These are phyloP conservation scores for Anoncus sp. DNA, from an alignment of 2,888 invertebrate genomes.

Conservation along the genomic window DNA sequence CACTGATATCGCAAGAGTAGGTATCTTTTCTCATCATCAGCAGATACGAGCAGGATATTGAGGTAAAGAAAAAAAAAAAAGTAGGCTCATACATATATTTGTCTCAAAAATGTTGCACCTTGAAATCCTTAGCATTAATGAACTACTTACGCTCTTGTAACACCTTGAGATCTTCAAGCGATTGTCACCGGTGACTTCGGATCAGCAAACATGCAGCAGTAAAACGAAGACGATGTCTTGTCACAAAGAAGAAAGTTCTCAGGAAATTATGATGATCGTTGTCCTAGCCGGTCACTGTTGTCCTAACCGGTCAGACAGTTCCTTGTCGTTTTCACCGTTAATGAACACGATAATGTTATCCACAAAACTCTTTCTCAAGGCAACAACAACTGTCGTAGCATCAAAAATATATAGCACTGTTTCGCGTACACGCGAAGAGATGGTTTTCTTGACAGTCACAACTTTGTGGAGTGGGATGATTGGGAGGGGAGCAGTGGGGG, in stretches of 20 bases:
- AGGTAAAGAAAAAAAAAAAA: too few species aligned
- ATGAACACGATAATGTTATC: slow-evolving; percentile 7
- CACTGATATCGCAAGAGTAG: background rate
- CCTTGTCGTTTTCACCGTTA: background rate
- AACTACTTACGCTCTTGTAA: slow-evolving; percentile 42
- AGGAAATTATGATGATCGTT: background rate
- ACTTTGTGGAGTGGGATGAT: too few species aligned
- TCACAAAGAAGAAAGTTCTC: background rate
- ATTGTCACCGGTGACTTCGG: background rate
- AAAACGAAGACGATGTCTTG: background rate
- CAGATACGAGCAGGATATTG: background rate
- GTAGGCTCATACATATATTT: background rate
- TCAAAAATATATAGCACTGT: slow-evolving; percentile 73
- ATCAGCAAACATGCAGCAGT: background rate
- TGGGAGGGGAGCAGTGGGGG: too few species aligned
- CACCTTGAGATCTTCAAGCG: background rate
- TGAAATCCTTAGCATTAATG: background rate
- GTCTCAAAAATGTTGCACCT: background rate
- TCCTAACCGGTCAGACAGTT: background rate
- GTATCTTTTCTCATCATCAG: background rate
- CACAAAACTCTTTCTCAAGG: slow-evolving; percentile 29
- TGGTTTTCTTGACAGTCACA: background rate
- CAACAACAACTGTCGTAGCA: slow-evolving; percentile 58
- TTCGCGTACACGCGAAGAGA: slow-evolving; percentile 17
- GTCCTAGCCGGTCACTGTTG: background rate